phyloP scores from a whole-genome alignment of 1,140 invertebrate genomes.

The Drosophila pallidifrons region DNA sequence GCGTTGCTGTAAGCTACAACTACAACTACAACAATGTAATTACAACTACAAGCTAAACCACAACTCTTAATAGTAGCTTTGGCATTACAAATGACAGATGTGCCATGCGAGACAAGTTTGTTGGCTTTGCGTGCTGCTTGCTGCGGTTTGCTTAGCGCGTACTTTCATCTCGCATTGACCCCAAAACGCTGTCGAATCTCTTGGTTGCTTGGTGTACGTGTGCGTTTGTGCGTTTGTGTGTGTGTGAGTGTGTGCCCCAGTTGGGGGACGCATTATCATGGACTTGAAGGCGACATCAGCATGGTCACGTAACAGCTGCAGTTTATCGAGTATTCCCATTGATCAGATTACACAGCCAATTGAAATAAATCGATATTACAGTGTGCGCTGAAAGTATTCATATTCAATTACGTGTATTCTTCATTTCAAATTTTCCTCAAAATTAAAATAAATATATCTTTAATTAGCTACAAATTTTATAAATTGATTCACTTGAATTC shows the following conservation, averaged over 20 bases:
- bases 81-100: constrained; percentile 31
- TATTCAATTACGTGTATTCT: too few relatives aligned
- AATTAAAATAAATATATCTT: too few relatives aligned
- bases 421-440: too few relatives aligned
- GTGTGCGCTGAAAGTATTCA: too few relatives aligned
- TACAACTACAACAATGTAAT: background rate
- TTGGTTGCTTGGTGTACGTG: too few relatives aligned
- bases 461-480: too few relatives aligned
- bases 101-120: constrained; percentile 5
- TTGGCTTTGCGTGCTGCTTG: background rate
- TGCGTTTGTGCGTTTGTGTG: background rate
- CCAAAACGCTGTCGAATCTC: constrained; percentile 16
- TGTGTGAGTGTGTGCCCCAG: constrained; percentile 17
- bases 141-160: constrained; percentile 7
- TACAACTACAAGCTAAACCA: background rate
- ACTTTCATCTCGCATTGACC: constrained; percentile 49
- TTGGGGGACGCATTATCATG: background rate
- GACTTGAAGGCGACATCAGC: constrained; percentile 22
- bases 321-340: background rate
- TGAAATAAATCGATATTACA: background rate
- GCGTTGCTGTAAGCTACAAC: constrained; percentile 1
- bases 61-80: background rate
- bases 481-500: too few relatives aligned
- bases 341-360: background rate
- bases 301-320: constrained; percentile 45